Evolutionary conservation across 2,113 vertebrate genomes (phyloP).

Genomic region (Sylvietta virens): DNA sequence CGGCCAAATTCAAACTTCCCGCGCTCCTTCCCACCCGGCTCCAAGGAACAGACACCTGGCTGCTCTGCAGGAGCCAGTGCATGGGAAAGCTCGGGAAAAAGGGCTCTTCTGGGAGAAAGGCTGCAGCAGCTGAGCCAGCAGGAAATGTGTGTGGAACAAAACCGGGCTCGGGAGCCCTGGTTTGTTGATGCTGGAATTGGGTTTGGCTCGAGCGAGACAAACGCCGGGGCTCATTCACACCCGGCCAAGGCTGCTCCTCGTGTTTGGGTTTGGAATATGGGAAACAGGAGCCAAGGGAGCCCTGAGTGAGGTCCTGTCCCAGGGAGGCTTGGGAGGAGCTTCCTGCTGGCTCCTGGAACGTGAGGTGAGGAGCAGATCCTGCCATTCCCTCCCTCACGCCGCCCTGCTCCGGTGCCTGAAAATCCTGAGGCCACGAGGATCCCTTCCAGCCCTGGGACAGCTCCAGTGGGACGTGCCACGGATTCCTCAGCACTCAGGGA

Average conservation of each 20-base stretch:
- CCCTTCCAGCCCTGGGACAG: neutral
- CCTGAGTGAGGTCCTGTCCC: neutral
- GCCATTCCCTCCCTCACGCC: neutral
- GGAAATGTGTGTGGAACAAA: neutral
- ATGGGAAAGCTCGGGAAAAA: neutral
- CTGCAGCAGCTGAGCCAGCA: neutral
- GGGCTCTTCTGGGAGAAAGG: neutral
- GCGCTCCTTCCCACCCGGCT: accelerated
- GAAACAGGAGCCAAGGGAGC: neutral
- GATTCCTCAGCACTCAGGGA: accelerated
- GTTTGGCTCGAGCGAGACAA: neutral
- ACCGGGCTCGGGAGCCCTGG: neutral
- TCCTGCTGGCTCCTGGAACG: neutral
- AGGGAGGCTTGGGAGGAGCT: neutral
- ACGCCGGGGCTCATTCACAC: neutral
- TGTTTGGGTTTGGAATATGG: accelerated
- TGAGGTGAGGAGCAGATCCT: neutral
- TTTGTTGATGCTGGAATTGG: neutral
- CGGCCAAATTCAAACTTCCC: neutral
- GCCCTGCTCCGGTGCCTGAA: neutral
- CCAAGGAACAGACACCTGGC: neutral
- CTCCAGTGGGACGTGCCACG: accelerated
- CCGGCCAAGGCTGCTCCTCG: neutral
- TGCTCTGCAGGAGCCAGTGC: accelerated
- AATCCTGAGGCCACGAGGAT: neutral